phyloP scores from a whole-genome alignment of 2,113 vertebrate species.

The Probosciger aterrimus region DNA sequence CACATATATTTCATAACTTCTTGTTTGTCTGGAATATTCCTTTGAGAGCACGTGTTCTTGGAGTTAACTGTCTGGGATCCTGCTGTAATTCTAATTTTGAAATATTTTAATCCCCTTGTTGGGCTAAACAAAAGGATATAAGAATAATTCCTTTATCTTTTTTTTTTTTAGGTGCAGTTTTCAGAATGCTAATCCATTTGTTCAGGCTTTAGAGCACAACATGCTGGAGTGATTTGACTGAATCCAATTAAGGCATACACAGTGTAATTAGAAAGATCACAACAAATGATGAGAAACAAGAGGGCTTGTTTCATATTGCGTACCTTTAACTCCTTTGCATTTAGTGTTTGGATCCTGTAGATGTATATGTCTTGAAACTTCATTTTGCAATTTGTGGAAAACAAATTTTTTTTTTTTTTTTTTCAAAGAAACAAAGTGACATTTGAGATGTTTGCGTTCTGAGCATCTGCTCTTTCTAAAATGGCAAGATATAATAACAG shows the following conservation, averaged over 20 bases:
- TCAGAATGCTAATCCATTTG: not conserved
- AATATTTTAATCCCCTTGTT: not conserved
- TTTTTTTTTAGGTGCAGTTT: not conserved
- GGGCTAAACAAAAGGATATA: not conserved
- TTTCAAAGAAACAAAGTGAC: not conserved
- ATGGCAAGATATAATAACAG: not conserved
- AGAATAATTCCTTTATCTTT: not conserved
- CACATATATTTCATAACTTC: not conserved
- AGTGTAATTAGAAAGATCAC: not conserved
- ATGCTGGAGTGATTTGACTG: not conserved
- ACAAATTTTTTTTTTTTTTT: not conserved
- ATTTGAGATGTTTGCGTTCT: not conserved
- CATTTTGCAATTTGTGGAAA: not conserved
- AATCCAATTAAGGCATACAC: not conserved
- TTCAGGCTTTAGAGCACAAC: not conserved
- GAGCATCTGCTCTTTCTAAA: not conserved
- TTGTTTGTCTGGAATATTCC: not conserved
- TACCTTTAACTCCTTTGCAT: not conserved
- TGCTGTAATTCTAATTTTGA: not conserved
- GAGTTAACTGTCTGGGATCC: not conserved
- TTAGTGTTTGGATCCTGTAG: not conserved
- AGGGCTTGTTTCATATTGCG: not conserved
- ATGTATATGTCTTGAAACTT: not conserved
- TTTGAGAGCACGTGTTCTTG: not conserved
- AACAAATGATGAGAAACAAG: not conserved